Percentiles rank a stretch among this genome's conserved stretches.
phyloP scores from a whole-genome alignment of 2,113 vertebrate species.

The Serilophus lunatus region DNA sequence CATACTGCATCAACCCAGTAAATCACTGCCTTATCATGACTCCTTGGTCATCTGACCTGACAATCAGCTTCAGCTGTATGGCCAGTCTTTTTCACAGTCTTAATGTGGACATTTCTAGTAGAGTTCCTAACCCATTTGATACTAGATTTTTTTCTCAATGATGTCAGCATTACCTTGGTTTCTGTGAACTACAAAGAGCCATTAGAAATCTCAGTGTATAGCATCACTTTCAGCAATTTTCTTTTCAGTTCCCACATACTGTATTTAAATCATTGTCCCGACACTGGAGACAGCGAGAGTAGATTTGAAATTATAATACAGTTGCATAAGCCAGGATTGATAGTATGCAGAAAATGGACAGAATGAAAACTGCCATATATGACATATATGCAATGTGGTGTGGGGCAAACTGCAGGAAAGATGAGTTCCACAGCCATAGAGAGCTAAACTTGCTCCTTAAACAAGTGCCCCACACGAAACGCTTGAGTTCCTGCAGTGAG shows the following conservation, averaged over 20 bases:
- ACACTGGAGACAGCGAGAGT: not conserved
- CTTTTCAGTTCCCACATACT: not conserved
- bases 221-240: not conserved
- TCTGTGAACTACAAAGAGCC: not conserved
- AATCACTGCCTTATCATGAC: not conserved
- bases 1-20: fast-evolving
- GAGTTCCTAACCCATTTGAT: not conserved
- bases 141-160: not conserved
- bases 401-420: not conserved
- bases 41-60: not conserved
- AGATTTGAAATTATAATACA: not conserved
- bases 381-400: fast-evolving
- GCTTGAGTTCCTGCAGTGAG: not conserved
- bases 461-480: not conserved
- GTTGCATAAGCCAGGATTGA: not conserved
- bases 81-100: not conserved
- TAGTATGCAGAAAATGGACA: not conserved
- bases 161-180: not conserved
- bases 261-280: not conserved
- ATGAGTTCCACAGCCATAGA: not conserved
- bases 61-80: not conserved
- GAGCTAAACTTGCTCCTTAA: not conserved
- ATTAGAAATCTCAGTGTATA: not conserved
- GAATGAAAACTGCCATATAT: not conserved
- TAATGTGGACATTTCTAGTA: not conserved